Percentiles rank a stretch among this genome's conserved stretches.
Conservation (phyloP, 2,797 vertebrate species). For the Paedocypris micromegethes region DNA sequence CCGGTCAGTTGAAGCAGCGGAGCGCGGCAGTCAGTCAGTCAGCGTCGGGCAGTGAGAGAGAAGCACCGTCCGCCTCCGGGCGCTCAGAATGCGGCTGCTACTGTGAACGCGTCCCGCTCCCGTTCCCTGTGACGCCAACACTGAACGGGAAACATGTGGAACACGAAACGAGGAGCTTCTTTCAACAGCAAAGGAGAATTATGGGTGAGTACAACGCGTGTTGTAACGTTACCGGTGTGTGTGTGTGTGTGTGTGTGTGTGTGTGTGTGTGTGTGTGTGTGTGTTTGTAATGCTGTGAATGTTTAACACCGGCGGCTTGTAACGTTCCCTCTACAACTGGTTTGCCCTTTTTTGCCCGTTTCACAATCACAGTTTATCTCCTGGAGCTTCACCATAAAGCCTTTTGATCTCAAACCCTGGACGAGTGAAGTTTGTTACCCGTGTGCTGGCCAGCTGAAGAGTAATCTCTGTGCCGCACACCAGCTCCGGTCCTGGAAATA, state of each 20-base stretch:
- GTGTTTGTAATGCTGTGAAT: background rate
- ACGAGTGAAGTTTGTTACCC: no score
- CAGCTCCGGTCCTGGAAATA: no score
- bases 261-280: background rate
- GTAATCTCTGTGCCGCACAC: no score
- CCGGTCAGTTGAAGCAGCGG: conserved; percentile 67
- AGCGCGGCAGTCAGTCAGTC: conserved; percentile 66
- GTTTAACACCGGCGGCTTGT: no score
- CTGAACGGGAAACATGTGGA: conserved; percentile 69
- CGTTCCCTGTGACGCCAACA: conserved; percentile 58
- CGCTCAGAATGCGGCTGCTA: conserved; percentile 63
- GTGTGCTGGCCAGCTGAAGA: no score
- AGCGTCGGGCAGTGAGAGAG: conserved; percentile 60
- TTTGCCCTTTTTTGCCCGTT: no score
- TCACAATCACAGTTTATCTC: no score
- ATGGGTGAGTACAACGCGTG: conserved; percentile 66
- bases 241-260: no score
- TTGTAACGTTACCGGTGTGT: background rate
- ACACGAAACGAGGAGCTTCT: conserved; percentile 53
- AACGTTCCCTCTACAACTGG: no score
- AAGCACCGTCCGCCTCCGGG: conserved; percentile 55
- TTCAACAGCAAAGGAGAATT: conserved; percentile 61
- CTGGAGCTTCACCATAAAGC: no score
- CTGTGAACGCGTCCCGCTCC: conserved; percentile 46
- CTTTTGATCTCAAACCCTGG: no score